Evolutionary conservation across 1,140 invertebrate species (phyloP).

Genomic region (Drosophila sucinea): DNA sequence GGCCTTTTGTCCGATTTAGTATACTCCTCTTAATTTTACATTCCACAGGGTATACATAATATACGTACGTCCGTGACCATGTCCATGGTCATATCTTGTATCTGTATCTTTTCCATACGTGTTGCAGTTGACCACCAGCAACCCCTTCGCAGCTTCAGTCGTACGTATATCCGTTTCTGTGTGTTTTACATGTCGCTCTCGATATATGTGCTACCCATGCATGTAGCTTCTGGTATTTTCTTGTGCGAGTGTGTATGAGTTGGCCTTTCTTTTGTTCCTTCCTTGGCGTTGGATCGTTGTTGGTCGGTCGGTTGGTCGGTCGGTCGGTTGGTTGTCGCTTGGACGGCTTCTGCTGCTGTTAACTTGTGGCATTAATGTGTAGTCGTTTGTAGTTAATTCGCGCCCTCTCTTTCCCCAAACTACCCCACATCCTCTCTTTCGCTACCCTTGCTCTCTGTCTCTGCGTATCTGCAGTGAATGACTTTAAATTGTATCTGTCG

Average conservation of each 20-base stretch:
- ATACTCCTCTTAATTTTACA: not conserved
- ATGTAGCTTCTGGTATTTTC: constrained; percentile 72
- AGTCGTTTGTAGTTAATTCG: constrained; percentile 81
- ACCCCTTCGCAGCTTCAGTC: constrained; percentile 60
- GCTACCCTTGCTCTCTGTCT: not conserved
- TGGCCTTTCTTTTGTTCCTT: constrained; percentile 23
- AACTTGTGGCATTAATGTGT: constrained; percentile 81
- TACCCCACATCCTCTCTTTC: constrained; percentile 16
- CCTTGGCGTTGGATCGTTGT: constrained; percentile 23
- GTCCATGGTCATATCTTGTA: constrained; percentile 72
- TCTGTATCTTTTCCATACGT: constrained; percentile 63
- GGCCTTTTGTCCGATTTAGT: not conserved
- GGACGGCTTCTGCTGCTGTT: constrained; percentile 80
- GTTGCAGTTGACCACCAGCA: constrained; percentile 18
- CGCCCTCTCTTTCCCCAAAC: constrained; percentile 48
- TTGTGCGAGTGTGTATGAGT: constrained; percentile 26
- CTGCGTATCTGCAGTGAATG: constrained; percentile 69
- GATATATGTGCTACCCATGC: constrained; percentile 25
- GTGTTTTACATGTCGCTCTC: constrained; percentile 58
- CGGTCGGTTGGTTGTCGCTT: constrained; percentile 53
- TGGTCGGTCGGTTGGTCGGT: constrained; percentile 36
- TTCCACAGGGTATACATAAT: constrained; percentile 42
- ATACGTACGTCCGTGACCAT: constrained; percentile 72
- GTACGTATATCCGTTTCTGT: constrained; percentile 65
- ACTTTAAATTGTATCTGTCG: constrained; percentile 75